phyloP scores from a whole-genome alignment of 2,888 invertebrate genomes.

The Tetheella fluctuosa region DNA sequence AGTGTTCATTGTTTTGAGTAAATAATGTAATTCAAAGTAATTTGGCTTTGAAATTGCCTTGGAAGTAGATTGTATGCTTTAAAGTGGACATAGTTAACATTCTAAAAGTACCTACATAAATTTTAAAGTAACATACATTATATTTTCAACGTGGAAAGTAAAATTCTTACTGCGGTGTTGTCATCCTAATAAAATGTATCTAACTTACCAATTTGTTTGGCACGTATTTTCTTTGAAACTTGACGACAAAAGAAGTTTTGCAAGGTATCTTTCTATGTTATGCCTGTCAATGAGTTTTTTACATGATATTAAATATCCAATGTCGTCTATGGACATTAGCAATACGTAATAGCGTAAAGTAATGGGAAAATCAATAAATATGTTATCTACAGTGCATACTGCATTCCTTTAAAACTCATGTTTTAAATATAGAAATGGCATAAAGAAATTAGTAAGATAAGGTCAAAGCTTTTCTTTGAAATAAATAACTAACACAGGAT shows the following conservation, averaged over 20 bases:
- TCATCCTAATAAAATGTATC: not conserved
- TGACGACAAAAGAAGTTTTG: not conserved
- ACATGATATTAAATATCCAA: too few relatives aligned
- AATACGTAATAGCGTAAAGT: not conserved
- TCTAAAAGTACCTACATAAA: too few relatives aligned
- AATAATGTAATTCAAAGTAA: not conserved
- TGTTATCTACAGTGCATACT: too few relatives aligned
- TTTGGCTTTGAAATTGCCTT: not conserved
- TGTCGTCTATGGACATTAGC: too few relatives aligned
- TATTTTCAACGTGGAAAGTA: not conserved
- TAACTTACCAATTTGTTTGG: not conserved
- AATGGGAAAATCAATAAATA: too few relatives aligned
- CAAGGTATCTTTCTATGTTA: not conserved
- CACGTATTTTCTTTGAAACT: not conserved
- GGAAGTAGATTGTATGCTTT: not conserved
- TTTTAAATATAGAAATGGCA: too few relatives aligned
- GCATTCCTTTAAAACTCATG: too few relatives aligned
- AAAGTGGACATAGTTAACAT: too few relatives aligned
- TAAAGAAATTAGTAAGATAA: too few relatives aligned
- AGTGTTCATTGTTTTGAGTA: conserved; percentile 4
- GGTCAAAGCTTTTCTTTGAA: not conserved
- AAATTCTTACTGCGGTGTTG: not conserved
- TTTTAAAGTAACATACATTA: too few relatives aligned
- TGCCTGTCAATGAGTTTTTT: not conserved
- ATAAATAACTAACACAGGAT: not conserved